phyloP scores from a whole-genome alignment of 1,140 invertebrate species.

The Kradibia gibbosae region DNA sequence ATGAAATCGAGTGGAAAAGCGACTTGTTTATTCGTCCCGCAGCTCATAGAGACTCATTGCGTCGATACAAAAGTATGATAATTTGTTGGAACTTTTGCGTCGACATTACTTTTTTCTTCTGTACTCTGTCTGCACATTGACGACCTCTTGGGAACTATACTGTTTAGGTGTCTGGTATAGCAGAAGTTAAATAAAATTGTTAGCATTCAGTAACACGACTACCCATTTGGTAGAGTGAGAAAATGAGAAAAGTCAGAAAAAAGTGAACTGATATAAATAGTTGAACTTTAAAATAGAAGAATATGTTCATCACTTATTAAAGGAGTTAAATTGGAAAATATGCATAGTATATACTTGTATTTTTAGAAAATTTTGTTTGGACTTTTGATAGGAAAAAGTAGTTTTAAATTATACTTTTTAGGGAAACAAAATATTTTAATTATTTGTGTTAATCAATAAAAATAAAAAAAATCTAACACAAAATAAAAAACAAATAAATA shows the following conservation, averaged over 20 bases:
- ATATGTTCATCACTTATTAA: no score
- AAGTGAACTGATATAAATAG: no score
- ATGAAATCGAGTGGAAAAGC: neutral
- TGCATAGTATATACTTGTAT: no score
- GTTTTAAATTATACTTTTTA: no score
- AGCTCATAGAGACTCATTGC: neutral
- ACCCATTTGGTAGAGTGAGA: neutral
- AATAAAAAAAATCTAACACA: no score
- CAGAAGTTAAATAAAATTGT: slow-evolving; percentile 68
- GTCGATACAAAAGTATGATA: slow-evolving; percentile 24
- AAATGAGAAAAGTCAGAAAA: neutral
- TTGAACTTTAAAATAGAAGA: no score
- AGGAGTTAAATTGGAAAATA: no score
- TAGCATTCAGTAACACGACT: neutral
- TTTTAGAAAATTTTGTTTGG: no score
- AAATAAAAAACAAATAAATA: no score
- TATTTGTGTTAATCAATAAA: no score
- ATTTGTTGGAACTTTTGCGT: slow-evolving; percentile 51
- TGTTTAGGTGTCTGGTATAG: slow-evolving; percentile 59
- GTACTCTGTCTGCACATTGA: slow-evolving; percentile 49
- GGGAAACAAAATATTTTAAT: no score
- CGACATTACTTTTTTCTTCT: slow-evolving; percentile 20
- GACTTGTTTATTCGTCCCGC: neutral
- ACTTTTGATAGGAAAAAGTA: no score
- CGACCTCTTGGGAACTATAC: slow-evolving; percentile 68